A percentile compares a stretch with the other conserved stretches of the same genome.
Conservation (phyloP, 1,140 invertebrate species). For the Aphis gossypii region DNA sequence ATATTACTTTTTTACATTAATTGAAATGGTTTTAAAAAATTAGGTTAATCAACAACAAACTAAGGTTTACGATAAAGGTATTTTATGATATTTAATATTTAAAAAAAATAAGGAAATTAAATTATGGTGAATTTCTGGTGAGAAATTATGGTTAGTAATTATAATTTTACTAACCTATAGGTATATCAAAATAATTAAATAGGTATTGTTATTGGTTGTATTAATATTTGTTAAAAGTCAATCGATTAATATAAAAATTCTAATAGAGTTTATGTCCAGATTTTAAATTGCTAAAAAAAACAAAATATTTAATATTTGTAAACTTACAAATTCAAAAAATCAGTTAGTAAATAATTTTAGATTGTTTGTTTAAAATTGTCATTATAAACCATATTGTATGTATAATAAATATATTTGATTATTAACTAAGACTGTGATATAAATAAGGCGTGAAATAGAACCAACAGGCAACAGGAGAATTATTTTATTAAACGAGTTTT, state of each 20-base stretch:
- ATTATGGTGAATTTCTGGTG: background rate
- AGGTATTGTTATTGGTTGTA: background rate
- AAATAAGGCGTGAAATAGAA: too few species aligned
- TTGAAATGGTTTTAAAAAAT: background rate
- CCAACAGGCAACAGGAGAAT: too few species aligned
- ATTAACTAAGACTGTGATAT: too few species aligned
- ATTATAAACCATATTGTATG: too few species aligned
- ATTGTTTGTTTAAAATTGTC: too few species aligned
- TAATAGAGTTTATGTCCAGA: background rate
- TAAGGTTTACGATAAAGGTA: background rate
- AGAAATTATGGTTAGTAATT: background rate
- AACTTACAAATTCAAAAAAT: too few species aligned
- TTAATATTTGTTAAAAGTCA: too few species aligned
- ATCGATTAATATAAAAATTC: background rate
- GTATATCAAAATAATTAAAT: background rate
- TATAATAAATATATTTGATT: too few species aligned
- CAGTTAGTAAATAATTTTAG: too few species aligned
- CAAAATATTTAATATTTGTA: too few species aligned
- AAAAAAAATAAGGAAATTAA: background rate
- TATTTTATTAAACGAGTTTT: background rate
- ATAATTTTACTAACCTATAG: background rate
- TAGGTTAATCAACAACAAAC: background rate
- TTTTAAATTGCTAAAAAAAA: background rate
- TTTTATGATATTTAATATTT: background rate
- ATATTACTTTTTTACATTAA: background rate